Evolutionary conservation across 2,113 vertebrate genomes (phyloP), one percentile per base, ranked within the genome.

Genomic region (Cinclus mexicanus): DNA sequence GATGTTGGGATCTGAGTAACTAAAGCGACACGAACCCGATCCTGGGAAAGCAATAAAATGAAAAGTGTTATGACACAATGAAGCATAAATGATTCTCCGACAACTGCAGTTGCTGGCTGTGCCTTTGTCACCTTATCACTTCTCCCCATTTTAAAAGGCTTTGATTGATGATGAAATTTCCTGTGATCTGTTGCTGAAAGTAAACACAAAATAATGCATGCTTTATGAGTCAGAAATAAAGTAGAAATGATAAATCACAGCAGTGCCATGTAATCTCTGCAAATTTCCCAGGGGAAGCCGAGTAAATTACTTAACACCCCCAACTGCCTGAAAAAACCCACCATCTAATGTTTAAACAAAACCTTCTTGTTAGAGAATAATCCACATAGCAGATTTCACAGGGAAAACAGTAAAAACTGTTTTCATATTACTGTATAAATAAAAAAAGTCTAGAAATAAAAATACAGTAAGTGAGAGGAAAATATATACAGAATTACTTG

Each of bases 1-100:
- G 97, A 99, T 99, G 96, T 97, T 98, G 94, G 99, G 99, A 97
- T 99, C 99, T 55, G 99, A 99, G 94, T 99, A 99, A 97, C 99
- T 99, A 92, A 99, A 99, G 65, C 98, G 98, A 87, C 99, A 99
- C 1, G 99, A 99, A 74, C 99, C 99, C 4, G 99, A 99, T 77
- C 99, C 99, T 99, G 97, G 39, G 93, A 97, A 77, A 95, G 49
- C 59, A 97, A 95, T 74, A 90, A 82, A 91, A 87, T 64, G 59
- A 89, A 86, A 95, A 95, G 44, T n/a, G 80, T 98, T 97, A 96
- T 59, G 55, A 96, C 90, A 88, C 59, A 84, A 65, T 37, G 61
- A 78, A 92, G 92, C 77, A 97, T 79, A 91, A 83, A 93, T 78
- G 95, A 96, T 87, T 35, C 59, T 94, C 94, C 79, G 84, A 74